Evolutionary conservation across 2,113 vertebrate genomes (phyloP).

Genomic region (Romanogobio albipinnatus): DNA sequence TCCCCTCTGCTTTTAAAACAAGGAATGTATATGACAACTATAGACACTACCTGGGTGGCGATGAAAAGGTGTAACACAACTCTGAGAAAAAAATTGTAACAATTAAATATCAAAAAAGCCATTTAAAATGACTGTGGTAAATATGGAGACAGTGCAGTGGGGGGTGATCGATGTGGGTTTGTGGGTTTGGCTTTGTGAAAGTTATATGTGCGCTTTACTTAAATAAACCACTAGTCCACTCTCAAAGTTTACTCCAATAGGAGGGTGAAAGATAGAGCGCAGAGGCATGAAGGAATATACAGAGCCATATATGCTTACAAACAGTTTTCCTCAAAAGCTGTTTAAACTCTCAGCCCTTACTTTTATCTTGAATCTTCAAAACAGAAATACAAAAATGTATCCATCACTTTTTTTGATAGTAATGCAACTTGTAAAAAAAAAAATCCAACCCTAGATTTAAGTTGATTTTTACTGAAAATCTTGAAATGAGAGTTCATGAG

Average conservation of each 20-base stretch:
- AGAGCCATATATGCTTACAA: background rate
- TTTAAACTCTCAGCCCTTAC: background rate
- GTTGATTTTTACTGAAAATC: background rate
- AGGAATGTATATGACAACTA: slow-evolving; percentile 29
- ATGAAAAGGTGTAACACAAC: background rate
- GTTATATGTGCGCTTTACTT: slow-evolving; percentile 48
- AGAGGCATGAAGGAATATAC: slow-evolving; percentile 28
- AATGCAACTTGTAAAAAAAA: background rate
- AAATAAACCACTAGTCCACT: slow-evolving; percentile 54
- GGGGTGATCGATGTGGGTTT: slow-evolving; percentile 40
- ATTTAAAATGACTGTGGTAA: slow-evolving; percentile 29
- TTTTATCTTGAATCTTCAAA: background rate
- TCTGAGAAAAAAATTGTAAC: background rate
- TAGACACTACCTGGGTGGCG: slow-evolving; percentile 33
- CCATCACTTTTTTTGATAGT: background rate
- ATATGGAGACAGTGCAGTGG: slow-evolving; percentile 15
- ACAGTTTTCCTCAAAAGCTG: background rate
- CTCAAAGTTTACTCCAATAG: slow-evolving; percentile 27
- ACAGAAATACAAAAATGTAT: background rate
- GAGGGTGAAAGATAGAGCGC: slow-evolving; percentile 41
- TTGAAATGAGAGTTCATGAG: background rate
- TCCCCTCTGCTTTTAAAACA: slow-evolving; percentile 33
- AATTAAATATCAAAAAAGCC: background rate
- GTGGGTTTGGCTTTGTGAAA: slow-evolving; percentile 48
- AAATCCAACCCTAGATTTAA: background rate